phyloP scores from a whole-genome alignment of 1,140 invertebrate species.

The Ceratitis capitata region DNA sequence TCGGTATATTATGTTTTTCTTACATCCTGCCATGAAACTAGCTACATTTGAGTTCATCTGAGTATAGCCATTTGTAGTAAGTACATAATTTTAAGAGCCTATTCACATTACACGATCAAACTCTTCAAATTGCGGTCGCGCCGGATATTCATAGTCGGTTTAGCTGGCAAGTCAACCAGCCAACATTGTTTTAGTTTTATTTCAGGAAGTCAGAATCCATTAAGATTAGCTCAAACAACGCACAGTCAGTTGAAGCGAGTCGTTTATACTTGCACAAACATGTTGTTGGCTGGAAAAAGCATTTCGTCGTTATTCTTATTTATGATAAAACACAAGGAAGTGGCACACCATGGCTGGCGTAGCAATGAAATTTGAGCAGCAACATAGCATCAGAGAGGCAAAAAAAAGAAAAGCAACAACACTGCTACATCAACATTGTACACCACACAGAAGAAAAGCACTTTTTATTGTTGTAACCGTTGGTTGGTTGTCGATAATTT shows the following conservation, averaged over 20 bases:
- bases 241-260: background rate
- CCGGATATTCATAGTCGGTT: background rate
- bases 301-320: slow-evolving; percentile 33
- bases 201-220: slow-evolving; percentile 39
- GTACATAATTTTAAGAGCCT: background rate
- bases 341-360: background rate
- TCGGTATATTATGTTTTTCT: background rate
- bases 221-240: slow-evolving; percentile 29
- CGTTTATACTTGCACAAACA: background rate
- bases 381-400: background rate
- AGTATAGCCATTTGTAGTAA: background rate
- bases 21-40: too few relatives aligned
- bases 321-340: slow-evolving; percentile 24
- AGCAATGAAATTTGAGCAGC: slow-evolving; percentile 20
- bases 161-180: too few relatives aligned
- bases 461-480: background rate
- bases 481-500: slow-evolving; percentile 15
- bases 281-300: slow-evolving; percentile 8
- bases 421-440: background rate
- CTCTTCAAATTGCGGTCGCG: background rate
- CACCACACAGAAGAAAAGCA: background rate
- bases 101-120: background rate
- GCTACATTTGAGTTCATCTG: background rate
- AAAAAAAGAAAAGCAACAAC: background rate
- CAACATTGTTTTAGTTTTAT: background rate